Percentiles rank a stretch among this genome's conserved stretches.
These are phyloP conservation scores for Hassar affinis DNA, from an alignment of 2,113 vertebrate genomes.

Conservation along the genomic window DNA sequence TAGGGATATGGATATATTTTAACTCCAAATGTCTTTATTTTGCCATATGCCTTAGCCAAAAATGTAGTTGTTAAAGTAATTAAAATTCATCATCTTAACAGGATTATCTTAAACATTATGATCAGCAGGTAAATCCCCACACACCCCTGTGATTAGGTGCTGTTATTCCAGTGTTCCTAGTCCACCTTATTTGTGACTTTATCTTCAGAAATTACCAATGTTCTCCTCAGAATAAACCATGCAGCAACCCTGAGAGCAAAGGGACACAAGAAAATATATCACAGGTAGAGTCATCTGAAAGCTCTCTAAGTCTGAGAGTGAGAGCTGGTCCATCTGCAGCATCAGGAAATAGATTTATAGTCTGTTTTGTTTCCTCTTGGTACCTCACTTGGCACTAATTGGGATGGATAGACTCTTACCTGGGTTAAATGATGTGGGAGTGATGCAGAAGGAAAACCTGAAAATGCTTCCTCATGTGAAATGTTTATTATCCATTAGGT, in stretches of 20 bases:
- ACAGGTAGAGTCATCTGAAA: not conserved
- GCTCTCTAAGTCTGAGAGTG: not conserved
- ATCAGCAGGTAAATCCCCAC: not conserved
- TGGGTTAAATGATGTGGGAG: not conserved
- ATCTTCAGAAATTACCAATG: not conserved
- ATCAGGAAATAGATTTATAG: slow-evolving; percentile 20
- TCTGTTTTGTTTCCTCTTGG: slow-evolving; percentile 13
- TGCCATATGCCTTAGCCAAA: not conserved
- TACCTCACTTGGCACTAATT: slow-evolving; percentile 6
- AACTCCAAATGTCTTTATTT: not conserved
- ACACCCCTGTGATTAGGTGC: not conserved
- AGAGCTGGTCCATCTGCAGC: not conserved
- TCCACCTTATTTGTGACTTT: not conserved
- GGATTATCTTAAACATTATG: not conserved
- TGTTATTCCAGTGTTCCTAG: not conserved
- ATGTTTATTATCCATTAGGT: not conserved
- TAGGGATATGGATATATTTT: no score
- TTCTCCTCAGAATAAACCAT: not conserved
- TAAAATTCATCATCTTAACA: not conserved
- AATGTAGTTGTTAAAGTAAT: not conserved
- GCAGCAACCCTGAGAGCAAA: not conserved
- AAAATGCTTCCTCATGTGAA: not conserved
- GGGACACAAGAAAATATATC: not conserved
- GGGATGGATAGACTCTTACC: not conserved
- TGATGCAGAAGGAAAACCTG: not conserved